phyloP scores from a whole-genome alignment of 2,888 invertebrate species.

The Phrixothrix hirtus region DNA sequence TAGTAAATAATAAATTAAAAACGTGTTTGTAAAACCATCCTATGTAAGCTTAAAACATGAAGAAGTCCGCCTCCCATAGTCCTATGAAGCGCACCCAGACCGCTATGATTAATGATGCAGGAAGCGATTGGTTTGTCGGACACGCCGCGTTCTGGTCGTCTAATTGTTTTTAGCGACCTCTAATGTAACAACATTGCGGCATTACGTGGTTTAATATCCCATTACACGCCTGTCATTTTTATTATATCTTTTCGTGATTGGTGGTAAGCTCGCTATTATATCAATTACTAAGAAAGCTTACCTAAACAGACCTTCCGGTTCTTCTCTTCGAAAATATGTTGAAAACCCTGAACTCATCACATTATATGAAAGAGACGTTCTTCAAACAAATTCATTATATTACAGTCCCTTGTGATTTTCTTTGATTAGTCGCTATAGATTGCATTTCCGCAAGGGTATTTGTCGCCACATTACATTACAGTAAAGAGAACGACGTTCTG shows the following conservation, averaged over 20 bases:
- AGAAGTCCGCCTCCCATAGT: constrained; percentile 23
- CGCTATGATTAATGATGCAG: constrained; percentile 50
- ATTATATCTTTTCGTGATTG: constrained; percentile 19
- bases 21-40: constrained; percentile 16
- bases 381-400: constrained; percentile 41
- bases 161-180: constrained; percentile 46
- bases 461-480: constrained; percentile 27
- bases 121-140: constrained; percentile 50
- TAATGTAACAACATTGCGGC: constrained; percentile 29
- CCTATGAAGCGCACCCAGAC: constrained; percentile 28
- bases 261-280: constrained; percentile 22
- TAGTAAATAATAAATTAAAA: constrained; percentile 24
- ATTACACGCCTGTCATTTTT: constrained; percentile 40
- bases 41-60: constrained; percentile 11
- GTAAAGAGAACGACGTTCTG: constrained; percentile 13
- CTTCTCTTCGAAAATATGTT: constrained; percentile 12
- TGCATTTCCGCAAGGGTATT: constrained; percentile 32
- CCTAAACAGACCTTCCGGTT: constrained; percentile 14
- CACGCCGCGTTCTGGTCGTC: constrained; percentile 45
- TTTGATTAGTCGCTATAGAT: constrained; percentile 39
- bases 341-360: constrained; percentile 28
- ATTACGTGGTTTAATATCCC: constrained; percentile 38
- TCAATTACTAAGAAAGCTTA: constrained; percentile 21
- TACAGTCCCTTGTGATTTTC: constrained; percentile 36
- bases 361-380: constrained; percentile 35